Evolutionary conservation across 2,888 invertebrate species (phyloP).

Genomic region (Dermolepida albohirtum): DNA sequence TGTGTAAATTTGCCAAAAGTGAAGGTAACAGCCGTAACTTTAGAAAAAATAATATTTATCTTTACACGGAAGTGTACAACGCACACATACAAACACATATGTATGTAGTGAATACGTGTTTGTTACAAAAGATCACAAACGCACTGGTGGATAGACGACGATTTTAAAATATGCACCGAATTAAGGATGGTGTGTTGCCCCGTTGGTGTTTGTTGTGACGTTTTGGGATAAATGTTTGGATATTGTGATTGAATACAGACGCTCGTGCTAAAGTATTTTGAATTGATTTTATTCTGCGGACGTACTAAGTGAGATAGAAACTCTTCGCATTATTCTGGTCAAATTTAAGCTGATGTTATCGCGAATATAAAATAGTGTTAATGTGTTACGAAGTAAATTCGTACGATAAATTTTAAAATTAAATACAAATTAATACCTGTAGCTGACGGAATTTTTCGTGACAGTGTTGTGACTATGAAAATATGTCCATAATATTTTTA

Average conservation of each 20-base stretch:
- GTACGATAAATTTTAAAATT: too few species aligned
- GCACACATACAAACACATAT: too few species aligned
- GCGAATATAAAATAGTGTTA: too few species aligned
- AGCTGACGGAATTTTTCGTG: neutral
- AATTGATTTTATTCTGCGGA: slow-evolving; percentile 56
- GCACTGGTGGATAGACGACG: slow-evolving; percentile 1
- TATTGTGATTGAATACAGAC: slow-evolving; percentile 62
- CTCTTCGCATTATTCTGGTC: slow-evolving; percentile 1
- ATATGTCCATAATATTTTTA: slow-evolving; percentile 22
- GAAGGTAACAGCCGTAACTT: neutral
- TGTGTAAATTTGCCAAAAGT: too few species aligned
- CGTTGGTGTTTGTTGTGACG: slow-evolving; percentile 61
- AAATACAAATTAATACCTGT: too few species aligned
- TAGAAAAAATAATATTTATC: neutral
- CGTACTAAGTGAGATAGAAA: too few species aligned
- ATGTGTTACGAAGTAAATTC: too few species aligned
- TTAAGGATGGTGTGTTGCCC: slow-evolving; percentile 47
- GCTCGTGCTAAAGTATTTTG: slow-evolving; percentile 53
- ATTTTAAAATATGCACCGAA: slow-evolving; percentile 54
- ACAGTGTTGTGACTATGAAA: slow-evolving; percentile 29
- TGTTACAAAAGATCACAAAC: slow-evolving; percentile 27
- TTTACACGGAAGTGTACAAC: neutral
- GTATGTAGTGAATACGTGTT: slow-evolving; percentile 2
- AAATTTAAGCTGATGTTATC: neutral
- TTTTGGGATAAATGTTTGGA: slow-evolving; percentile 62